Base-by-base conservation (phyloP, 2,113 vertebrate genomes). In the Myrmecobius fasciatus region DNA sequence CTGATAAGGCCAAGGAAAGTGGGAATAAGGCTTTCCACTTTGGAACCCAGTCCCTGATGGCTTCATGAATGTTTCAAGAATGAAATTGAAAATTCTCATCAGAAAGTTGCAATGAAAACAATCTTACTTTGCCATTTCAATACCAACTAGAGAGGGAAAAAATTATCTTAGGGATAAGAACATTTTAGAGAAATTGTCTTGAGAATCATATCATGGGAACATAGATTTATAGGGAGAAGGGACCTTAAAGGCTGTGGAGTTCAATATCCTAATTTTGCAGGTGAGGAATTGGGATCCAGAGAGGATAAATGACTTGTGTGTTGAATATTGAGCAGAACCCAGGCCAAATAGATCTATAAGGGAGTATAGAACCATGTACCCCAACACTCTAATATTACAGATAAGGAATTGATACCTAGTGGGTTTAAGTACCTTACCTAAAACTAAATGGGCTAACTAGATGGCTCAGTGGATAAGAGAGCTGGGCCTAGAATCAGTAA, bases 11-110 rank as follows among this genome's bases (percentile, higher is more conserved):
- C 91, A 93, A 90, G 89, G 28, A 48, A 60, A 91, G 60, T 92
- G 94, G 95, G 46, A 91, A 96, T 89, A 92, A 26, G 91, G 12
- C 56, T 95, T 97, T 96, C 56, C 46, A 52, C n/a, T 94, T 90
- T 36, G 95, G 95, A 97, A 93, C 97, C 97, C 90, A 91, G 75
- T 54, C 97, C 53, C 90, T 56, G 94, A 94, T 97, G 75, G 25
- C 91, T 91, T 89, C 92, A 53, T 92, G 67, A 43, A 90, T 94
- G 36, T 91, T 93, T 75, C 89, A 83, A 83, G n/a, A 83, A 43
- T 83, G 20, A 83, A 83, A 83, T 24, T 6, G n/a, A 43, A 43
- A 22, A 83, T 43, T 43, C 43, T 83, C 67, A 43, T 83, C 67
- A 24, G 7, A n/a, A 83, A 83, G 1, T 83, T 43, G 67, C n/a